Evolutionary conservation across 2,797 vertebrate genomes (phyloP).

Genomic region (Xiphorhynchus erythropygius): DNA sequence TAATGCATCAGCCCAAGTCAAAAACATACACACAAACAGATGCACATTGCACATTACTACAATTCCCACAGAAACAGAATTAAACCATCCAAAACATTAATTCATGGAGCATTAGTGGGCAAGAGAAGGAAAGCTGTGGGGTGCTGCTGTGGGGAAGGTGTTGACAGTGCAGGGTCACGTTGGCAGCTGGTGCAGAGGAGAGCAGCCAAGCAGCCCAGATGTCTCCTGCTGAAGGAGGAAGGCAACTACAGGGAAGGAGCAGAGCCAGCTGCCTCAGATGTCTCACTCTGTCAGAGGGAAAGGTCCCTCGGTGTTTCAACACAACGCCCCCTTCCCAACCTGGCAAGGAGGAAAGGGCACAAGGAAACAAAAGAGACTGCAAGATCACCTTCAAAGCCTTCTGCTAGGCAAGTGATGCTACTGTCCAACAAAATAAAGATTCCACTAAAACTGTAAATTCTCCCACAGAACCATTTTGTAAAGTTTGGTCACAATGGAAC

Average conservation of each 20-base stretch:
- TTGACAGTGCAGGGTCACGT: neutral
- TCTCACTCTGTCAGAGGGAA: rapidly evolving
- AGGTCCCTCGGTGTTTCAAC: neutral
- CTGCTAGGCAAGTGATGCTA: neutral
- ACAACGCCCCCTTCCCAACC: neutral
- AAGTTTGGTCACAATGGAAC: neutral
- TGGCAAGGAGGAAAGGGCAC: neutral
- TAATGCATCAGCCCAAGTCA: neutral
- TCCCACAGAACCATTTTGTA: neutral
- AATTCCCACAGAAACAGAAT: neutral
- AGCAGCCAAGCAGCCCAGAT: neutral
- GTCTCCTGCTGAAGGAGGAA: neutral
- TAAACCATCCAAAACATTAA: neutral
- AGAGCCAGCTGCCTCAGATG: neutral
- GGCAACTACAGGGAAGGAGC: neutral
- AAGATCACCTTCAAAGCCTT: neutral
- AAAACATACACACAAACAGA: neutral
- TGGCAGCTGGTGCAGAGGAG: rapidly evolving
- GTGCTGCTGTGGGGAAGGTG: neutral
- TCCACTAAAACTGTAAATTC: neutral
- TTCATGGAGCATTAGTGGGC: neutral
- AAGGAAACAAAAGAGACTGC: neutral
- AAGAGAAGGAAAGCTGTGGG: neutral
- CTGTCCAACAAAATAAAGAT: neutral
- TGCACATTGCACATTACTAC: rapidly evolving